Conservation (phyloP, 1,140 invertebrate species). For the Bombus affinis region DNA sequence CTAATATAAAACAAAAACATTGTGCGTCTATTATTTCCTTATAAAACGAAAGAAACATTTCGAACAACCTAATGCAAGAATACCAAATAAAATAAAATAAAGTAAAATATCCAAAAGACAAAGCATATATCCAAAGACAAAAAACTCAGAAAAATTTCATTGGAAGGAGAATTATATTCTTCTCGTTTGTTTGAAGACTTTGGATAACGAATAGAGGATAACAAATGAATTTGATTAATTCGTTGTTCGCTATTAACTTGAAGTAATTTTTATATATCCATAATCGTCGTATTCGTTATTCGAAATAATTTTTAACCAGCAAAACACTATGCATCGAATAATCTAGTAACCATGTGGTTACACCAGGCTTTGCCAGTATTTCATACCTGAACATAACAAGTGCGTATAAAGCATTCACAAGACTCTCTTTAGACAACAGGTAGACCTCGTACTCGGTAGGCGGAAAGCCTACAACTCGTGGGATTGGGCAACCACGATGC, state of each 20-base stretch:
- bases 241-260: not conserved
- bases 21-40: no score
- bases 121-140: no score
- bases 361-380: not conserved
- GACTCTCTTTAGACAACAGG: conserved; percentile 38
- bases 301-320: not conserved
- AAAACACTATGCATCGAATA: not conserved
- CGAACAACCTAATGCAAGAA: no score
- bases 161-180: not conserved
- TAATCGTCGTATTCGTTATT: not conserved
- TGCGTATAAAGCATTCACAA: not conserved
- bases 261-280: not conserved
- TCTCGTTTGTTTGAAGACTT: not conserved
- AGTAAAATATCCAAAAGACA: no score
- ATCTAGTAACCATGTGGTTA: not conserved
- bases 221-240: not conserved
- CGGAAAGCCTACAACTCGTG: conserved; percentile 11
- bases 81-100: no score
- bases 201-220: no score
- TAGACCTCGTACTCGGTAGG: conserved; percentile 13
- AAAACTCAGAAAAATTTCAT: not conserved
- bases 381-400: not conserved
- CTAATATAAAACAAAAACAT: no score
- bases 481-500: conserved; percentile 49
- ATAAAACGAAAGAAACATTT: no score